Percentiles rank a stretch among this genome's conserved stretches.
Evolutionary conservation across 2,113 vertebrate genomes (phyloP).

Genomic region (Pleuronectes platessa): DNA sequence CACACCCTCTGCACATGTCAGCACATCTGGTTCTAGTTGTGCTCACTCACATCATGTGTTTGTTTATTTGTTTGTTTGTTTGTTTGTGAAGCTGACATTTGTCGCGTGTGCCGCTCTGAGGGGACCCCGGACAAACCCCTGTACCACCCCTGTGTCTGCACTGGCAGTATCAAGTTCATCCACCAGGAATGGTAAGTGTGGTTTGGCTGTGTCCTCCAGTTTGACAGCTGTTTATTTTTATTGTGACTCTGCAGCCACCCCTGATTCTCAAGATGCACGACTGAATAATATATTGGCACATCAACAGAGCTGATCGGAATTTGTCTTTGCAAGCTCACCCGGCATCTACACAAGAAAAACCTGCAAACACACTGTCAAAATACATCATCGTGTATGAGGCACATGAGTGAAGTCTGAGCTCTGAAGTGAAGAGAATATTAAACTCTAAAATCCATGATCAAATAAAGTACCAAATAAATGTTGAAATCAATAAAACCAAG

Average conservation of each 20-base stretch:
- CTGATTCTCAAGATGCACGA: too few relatives aligned
- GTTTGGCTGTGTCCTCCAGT: neutral
- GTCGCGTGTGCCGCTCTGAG: conserved; percentile 97
- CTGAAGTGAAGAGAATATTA: neutral
- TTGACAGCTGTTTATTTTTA: conserved; percentile 1
- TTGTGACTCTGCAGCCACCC: neutral
- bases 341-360: too few relatives aligned
- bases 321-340: too few relatives aligned
- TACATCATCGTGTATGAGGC: too few relatives aligned
- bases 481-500: neutral
- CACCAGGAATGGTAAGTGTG: conserved; percentile 97
- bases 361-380: too few relatives aligned
- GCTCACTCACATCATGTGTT: neutral
- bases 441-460: neutral
- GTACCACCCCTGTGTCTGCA: conserved; percentile 98
- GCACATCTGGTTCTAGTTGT: neutral
- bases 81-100: conserved; percentile 89
- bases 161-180: conserved; percentile 99
- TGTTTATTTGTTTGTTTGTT: conserved; percentile 27
- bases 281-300: too few relatives aligned
- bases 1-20: neutral
- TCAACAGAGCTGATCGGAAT: too few relatives aligned
- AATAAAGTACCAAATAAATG: neutral
- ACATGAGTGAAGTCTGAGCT: neutral
- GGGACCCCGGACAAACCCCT: conserved; percentile 97